Evolutionary conservation across 37 sponge, comb jelly and placozoan species (phyloP), one percentile per base, ranked within the genome.

Genomic region (Oopsacas minuta): DNA sequence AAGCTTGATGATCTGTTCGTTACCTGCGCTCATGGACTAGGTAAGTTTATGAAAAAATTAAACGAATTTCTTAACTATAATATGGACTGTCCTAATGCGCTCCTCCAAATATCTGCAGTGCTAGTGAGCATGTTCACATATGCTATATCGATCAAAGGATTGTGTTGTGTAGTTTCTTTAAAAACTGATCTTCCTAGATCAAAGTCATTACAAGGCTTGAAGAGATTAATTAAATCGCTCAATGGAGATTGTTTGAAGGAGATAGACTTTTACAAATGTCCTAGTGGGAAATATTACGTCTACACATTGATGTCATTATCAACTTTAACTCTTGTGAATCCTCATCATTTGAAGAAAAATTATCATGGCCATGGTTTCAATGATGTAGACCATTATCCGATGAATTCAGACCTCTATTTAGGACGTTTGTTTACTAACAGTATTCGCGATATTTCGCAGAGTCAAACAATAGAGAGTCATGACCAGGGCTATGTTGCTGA

Each of bases 41-140:
- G 75, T 61, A 61, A 61, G 75, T 61, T 61, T 61, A 61, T 61
- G 75, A 61, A 61, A 12, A 61, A 61, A 61, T 32, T 61, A 20
- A 61, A 61, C 22, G 75, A 61, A 61, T 61, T 25, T 34, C 7
- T 61, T n/a, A 61, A 61, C 22, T 61, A 32, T 12, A 61, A 61
- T n/a, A 5, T n/a, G 1, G 30, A 61, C 30, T 61, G 32, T 20
- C 20, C 20, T 5, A 25, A 10, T 61, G 22, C 75, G 7, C 75
- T 61, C 17, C 17, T 20, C 7, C 22, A 61, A 10, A 3, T 61
- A 10, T 61, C 32, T 61, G 22, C 75, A 61, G 30, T 61, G 20
- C 22, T 61, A 5, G 30, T 61, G 32, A 61, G 75, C 75, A 61
- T 61, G 75, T 61, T 61, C 30, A 61, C 75, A 5, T 61, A 61